phyloP scores from a whole-genome alignment of 2,113 vertebrate genomes.

The Tetraodon nigroviridis region DNA sequence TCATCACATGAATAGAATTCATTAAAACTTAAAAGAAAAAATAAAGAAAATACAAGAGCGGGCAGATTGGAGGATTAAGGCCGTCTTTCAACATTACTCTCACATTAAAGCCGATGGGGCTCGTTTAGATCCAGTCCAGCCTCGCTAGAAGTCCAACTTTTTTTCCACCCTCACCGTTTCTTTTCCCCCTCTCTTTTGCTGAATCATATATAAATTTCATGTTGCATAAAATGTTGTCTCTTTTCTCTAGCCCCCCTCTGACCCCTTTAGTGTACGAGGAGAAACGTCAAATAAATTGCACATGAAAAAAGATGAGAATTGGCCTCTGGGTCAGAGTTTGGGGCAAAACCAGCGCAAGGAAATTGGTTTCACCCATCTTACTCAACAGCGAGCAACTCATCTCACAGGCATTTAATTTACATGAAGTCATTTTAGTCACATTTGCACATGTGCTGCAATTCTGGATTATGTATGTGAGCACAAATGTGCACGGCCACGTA shows the following conservation, averaged over 20 bases:
- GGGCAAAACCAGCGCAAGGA: slow-evolving; percentile 6
- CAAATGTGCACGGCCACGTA: not conserved
- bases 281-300: slow-evolving; percentile 29
- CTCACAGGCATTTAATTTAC: slow-evolving; percentile 19
- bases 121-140: slow-evolving; percentile 37
- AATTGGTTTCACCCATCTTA: slow-evolving; percentile 19
- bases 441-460: too few species aligned
- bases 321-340: slow-evolving; percentile 24
- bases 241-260: slow-evolving; percentile 5
- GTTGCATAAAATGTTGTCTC: slow-evolving; percentile 45
- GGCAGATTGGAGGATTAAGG: slow-evolving; percentile 34
- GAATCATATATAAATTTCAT: slow-evolving; percentile 53
- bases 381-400: slow-evolving; percentile 36
- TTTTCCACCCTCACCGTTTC: slow-evolving; percentile 35
- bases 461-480: not conserved
- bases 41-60: slow-evolving; percentile 25
- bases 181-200: slow-evolving; percentile 31
- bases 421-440: slow-evolving; percentile 5
- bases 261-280: slow-evolving; percentile 11
- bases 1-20: slow-evolving; percentile 48
- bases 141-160: slow-evolving; percentile 36
- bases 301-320: slow-evolving; percentile 39
- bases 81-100: slow-evolving; percentile 31
- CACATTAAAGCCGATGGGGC: slow-evolving; percentile 45
- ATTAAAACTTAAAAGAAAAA: slow-evolving; percentile 34